phyloP scores from a whole-genome alignment of 2,113 vertebrate genomes.

The Cebus imitator region DNA sequence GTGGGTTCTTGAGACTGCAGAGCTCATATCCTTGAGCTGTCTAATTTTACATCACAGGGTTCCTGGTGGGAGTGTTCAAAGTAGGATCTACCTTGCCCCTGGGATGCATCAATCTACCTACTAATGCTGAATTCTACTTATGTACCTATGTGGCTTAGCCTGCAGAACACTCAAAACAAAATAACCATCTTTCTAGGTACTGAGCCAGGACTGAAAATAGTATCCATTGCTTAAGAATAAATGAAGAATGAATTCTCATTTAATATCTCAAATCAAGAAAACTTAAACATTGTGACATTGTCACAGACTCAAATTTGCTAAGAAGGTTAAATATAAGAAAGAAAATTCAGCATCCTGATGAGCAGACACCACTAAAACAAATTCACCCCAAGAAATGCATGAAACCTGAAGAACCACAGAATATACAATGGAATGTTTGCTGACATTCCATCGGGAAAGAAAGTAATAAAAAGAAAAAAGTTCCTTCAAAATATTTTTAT shows the following conservation, averaged over 20 bases:
- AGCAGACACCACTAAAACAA: conserved; percentile 40
- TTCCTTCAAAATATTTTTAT: not conserved
- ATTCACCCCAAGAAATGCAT: not conserved
- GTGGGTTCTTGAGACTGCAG: not conserved
- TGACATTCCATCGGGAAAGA: not conserved
- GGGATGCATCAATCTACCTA: not conserved
- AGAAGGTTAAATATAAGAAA: not conserved
- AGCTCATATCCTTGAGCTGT: not conserved
- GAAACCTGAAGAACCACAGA: not conserved
- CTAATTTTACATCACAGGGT: not conserved
- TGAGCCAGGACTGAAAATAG: not conserved
- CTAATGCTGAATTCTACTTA: not conserved
- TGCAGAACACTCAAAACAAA: not conserved
- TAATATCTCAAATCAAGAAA: not conserved
- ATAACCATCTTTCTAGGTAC: not conserved
- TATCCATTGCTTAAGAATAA: not conserved
- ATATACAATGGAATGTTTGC: not conserved
- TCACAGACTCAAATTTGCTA: conserved; percentile 45
- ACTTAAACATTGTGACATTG: not conserved
- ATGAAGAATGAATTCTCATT: conserved; percentile 5
- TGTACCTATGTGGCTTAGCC: not conserved
- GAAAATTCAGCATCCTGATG: conserved; percentile 20
- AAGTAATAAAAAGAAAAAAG: conserved; percentile 25
- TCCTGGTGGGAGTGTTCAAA: not conserved
- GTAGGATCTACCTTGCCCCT: not conserved